Evolutionary conservation across 2,113 vertebrate species (phyloP).

Genomic region (Nestor notabilis): DNA sequence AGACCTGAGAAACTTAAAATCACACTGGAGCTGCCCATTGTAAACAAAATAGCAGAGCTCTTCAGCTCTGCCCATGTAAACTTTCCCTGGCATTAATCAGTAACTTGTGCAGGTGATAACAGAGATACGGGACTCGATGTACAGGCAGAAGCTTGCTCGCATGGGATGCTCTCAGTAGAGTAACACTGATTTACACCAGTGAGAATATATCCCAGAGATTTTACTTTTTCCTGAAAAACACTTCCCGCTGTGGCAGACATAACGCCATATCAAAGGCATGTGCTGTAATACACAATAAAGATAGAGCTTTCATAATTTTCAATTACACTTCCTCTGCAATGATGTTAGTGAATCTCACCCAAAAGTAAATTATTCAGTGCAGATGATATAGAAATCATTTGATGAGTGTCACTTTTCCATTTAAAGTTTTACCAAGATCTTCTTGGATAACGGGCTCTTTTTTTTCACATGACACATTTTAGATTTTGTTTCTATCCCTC

Average conservation of each 20-base stretch:
- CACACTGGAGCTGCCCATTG: not conserved
- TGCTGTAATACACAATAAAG: conserved; percentile 75
- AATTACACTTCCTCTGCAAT: conserved; percentile 79
- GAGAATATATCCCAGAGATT: conserved; percentile 45
- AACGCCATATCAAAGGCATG: conserved; percentile 71
- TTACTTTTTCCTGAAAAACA: conserved; percentile 70
- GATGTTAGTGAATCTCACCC: conserved; percentile 79
- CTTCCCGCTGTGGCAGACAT: conserved; percentile 70
- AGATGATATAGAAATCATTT: conserved; percentile 73
- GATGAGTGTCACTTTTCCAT: conserved; percentile 74
- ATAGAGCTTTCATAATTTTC: conserved; percentile 81
- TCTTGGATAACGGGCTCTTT: conserved; percentile 69
- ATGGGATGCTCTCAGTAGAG: not conserved
- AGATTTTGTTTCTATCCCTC: conserved; percentile 75
- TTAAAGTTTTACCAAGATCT: conserved; percentile 78
- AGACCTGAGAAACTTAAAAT: not conserved
- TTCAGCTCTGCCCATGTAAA: not conserved
- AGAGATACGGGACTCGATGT: not conserved
- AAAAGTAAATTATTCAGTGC: conserved; percentile 80
- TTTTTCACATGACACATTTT: conserved; percentile 71
- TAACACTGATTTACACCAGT: not conserved
- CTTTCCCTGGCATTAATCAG: not conserved
- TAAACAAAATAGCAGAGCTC: not conserved
- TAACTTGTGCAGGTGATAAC: not conserved
- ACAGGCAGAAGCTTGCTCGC: not conserved